phyloP scores from a whole-genome alignment of 2,888 invertebrate species.

The Panzeria rudis region DNA sequence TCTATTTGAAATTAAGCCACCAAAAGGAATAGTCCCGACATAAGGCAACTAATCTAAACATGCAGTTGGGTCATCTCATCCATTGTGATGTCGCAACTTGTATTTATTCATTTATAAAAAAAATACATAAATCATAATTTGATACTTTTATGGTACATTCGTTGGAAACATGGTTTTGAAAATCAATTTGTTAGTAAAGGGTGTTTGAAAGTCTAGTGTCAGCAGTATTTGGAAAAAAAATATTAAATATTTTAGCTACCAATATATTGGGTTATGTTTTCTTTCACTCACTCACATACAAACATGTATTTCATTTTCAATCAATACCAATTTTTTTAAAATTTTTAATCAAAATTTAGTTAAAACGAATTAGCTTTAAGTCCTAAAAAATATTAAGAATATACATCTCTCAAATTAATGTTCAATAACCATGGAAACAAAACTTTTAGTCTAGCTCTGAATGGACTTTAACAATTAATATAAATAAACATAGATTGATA shows the following conservation, averaged over 20 bases:
- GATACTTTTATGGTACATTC: slow-evolving; percentile 19
- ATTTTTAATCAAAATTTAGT: too few relatives aligned
- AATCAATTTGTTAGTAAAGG: slow-evolving; percentile 13
- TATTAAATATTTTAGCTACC: background rate
- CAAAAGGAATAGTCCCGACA: slow-evolving; percentile 2
- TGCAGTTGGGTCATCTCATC: slow-evolving; percentile 54
- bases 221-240: background rate
- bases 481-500: too few relatives aligned
- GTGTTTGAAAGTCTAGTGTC: background rate
- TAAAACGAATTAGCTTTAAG: too few relatives aligned
- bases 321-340: too few relatives aligned
- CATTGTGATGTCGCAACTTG: slow-evolving; percentile 40
- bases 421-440: too few relatives aligned
- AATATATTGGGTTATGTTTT: too few relatives aligned
- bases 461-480: too few relatives aligned
- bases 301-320: too few relatives aligned
- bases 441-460: too few relatives aligned
- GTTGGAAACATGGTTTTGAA: slow-evolving; percentile 11
- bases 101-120: background rate
- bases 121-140: slow-evolving; percentile 44
- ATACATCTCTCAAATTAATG: too few relatives aligned
- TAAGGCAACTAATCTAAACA: slow-evolving; percentile 33
- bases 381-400: too few relatives aligned
- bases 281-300: too few relatives aligned
- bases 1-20: slow-evolving; percentile 39